Percentiles rank a stretch among this genome's conserved stretches.
phyloP scores from a whole-genome alignment of 2,888 invertebrate genomes.

The Lepidochrysops patricia region DNA sequence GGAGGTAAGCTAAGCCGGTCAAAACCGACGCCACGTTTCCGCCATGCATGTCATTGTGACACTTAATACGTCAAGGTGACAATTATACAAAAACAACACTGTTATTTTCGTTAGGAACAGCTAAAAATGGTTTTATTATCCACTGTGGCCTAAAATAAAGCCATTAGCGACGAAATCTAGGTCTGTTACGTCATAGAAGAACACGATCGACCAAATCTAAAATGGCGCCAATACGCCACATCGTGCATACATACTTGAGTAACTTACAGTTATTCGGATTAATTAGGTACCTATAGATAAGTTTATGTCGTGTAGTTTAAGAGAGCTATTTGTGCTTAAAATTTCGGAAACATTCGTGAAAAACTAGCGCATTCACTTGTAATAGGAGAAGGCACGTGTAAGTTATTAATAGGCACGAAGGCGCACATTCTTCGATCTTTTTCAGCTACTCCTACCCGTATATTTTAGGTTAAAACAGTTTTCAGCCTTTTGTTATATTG shows the following conservation, averaged over 20 bases:
- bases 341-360: not conserved
- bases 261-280: not conserved
- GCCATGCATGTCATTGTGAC: slow-evolving; percentile 74
- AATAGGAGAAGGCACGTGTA: slow-evolving; percentile 9
- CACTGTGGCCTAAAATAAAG: slow-evolving; percentile 15
- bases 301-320: not conserved
- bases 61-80: slow-evolving; percentile 68
- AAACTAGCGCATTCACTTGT: not conserved
- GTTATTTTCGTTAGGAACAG: slow-evolving; percentile 40
- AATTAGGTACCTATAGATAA: not conserved
- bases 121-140: slow-evolving; percentile 26
- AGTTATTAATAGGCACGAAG: not conserved
- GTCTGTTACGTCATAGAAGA: slow-evolving; percentile 62
- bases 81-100: slow-evolving; percentile 62
- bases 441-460: slow-evolving; percentile 40
- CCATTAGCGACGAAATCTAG: slow-evolving; percentile 35
- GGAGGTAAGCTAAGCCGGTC: slow-evolving; percentile 53
- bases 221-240: slow-evolving; percentile 62
- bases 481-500: not conserved
- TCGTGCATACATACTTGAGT: slow-evolving; percentile 13
- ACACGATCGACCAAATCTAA: slow-evolving; percentile 55
- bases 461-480: not conserved
- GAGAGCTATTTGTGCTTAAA: not conserved
- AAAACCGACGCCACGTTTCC: slow-evolving; percentile 70
- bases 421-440: slow-evolving; percentile 28